Evolutionary conservation across 2,888 invertebrate genomes (phyloP).

Genomic region (Biston stratarius): DNA sequence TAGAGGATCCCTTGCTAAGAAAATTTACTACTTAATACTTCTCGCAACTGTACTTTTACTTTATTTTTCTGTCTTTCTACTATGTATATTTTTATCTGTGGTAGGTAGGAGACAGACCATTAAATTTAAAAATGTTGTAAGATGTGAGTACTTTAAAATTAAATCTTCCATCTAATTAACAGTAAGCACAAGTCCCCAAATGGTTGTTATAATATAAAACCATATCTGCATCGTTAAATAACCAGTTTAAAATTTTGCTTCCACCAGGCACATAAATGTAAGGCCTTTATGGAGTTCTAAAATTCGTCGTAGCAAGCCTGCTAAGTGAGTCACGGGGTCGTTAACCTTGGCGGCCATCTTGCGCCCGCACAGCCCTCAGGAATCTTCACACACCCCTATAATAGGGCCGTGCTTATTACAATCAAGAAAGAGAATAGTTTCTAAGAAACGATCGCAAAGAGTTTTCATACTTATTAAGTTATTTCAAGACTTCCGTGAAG

Average conservation of each 20-base stretch:
- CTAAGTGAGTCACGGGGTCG: slow-evolving; percentile 73
- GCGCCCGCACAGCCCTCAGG: slow-evolving; percentile 55
- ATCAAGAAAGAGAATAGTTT: neutral
- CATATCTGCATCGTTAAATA: slow-evolving; percentile 25
- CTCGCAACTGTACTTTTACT: neutral
- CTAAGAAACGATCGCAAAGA: neutral
- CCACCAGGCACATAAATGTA: slow-evolving; percentile 32
- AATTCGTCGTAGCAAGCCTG: slow-evolving; percentile 68
- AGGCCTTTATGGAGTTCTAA: slow-evolving; percentile 44
- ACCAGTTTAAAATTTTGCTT: slow-evolving; percentile 24
- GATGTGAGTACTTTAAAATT: neutral
- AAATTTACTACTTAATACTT: too few relatives aligned
- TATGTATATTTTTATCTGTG: neutral
- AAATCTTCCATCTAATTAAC: slow-evolving; percentile 23
- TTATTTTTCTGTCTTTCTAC: neutral
- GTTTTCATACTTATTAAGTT: neutral
- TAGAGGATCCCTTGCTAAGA: too few relatives aligned
- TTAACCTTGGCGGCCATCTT: slow-evolving; percentile 74
- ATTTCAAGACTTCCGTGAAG: neutral
- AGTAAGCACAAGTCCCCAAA: slow-evolving; percentile 11
- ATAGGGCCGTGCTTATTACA: slow-evolving; percentile 6
- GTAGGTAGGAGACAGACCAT: slow-evolving; percentile 1
- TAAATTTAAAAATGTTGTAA: neutral
- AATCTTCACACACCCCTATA: slow-evolving; percentile 49
- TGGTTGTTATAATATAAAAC: slow-evolving; percentile 28